Evolutionary conservation across 2,113 vertebrate genomes (phyloP).

Genomic region (Poecile atricapillus): DNA sequence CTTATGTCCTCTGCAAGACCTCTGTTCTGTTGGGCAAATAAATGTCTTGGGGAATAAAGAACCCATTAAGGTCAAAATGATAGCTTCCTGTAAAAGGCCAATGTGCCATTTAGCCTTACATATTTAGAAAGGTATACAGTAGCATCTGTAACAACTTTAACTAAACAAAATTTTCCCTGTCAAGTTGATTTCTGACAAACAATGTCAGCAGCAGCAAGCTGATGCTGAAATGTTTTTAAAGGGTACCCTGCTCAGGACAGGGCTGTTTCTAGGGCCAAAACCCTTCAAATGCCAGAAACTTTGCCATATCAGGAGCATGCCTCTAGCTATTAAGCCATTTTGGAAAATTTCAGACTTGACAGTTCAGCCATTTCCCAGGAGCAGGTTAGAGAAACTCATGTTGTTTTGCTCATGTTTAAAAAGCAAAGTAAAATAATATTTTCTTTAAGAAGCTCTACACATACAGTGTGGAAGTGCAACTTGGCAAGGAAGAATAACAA

Average conservation of each 20-base stretch:
- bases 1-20: not conserved
- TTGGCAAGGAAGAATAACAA: not conserved
- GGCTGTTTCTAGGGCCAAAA: not conserved
- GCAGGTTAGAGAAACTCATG: not conserved
- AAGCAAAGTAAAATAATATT: not conserved
- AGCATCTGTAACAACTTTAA: not conserved
- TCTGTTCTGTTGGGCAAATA: not conserved
- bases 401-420: not conserved
- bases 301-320: not conserved
- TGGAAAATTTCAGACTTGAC: not conserved
- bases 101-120: not conserved
- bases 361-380: not conserved
- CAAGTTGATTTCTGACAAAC: not conserved
- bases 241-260: not conserved
- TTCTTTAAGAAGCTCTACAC: not conserved
- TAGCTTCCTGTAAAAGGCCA: constrained; percentile 15
- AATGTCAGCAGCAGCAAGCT: not conserved
- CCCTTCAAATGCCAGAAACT: not conserved
- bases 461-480: not conserved
- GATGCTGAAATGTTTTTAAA: not conserved
- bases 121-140: not conserved
- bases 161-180: not conserved
- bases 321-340: not conserved
- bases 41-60: not conserved
- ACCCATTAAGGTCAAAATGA: not conserved